A percentile compares a stretch with the other conserved stretches of the same genome.
Conservation (phyloP, 2,113 vertebrate genomes). For the Hyla sarda region DNA sequence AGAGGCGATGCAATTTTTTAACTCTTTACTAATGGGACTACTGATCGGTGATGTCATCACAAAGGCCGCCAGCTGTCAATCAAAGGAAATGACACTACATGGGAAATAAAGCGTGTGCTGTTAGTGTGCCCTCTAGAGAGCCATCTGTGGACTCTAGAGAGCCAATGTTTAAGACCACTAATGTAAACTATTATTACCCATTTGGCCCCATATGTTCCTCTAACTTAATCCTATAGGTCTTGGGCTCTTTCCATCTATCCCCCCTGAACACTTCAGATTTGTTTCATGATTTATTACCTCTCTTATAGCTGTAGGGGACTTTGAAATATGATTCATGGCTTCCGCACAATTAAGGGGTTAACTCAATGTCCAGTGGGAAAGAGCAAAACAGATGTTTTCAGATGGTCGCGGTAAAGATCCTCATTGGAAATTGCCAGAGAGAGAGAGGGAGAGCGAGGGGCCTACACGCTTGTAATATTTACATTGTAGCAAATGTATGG, state of each 20-base stretch:
- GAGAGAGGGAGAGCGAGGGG: conserved; percentile 26
- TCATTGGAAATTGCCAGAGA: conserved; percentile 11
- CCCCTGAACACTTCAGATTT: not conserved
- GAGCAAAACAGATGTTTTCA: conserved; percentile 52
- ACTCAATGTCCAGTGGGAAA: conserved; percentile 49
- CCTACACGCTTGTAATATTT: not conserved
- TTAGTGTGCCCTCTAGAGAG: not conserved
- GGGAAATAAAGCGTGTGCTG: not conserved
- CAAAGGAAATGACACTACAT: no score
- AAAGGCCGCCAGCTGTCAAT: no score
- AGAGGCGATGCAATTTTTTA: no score
- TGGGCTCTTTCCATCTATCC: not conserved
- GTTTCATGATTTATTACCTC: conserved; percentile 23
- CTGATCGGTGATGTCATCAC: no score
- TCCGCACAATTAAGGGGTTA: conserved; percentile 35
- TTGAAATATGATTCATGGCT: conserved; percentile 45
- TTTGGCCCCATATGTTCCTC: not conserved
- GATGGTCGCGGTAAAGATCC: conserved; percentile 19
- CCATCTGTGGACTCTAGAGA: not conserved
- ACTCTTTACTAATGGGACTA: not conserved
- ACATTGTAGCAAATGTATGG: not conserved
- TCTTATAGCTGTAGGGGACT: conserved; percentile 19
- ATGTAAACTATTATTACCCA: not conserved
- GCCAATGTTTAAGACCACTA: not conserved
- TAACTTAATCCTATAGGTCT: not conserved